phyloP scores from a whole-genome alignment of 2,113 vertebrate species.

The Argyrosomus japonicus region DNA sequence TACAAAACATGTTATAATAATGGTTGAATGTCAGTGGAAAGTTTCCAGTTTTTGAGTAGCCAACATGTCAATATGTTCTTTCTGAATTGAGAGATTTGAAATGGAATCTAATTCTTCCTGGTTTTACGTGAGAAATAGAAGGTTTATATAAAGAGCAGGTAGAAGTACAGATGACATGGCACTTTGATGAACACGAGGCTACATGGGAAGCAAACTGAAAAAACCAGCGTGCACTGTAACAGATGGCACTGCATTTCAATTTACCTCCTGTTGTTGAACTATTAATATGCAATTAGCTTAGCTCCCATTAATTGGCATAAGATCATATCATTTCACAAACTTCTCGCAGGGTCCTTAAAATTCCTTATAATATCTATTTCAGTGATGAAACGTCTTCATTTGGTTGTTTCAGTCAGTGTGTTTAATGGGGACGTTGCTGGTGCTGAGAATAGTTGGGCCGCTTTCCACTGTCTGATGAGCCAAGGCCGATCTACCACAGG shows the following conservation, averaged over 20 bases:
- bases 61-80: neutral
- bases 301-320: neutral
- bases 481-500: too few relatives aligned
- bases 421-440: too few relatives aligned
- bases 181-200: conserved; percentile 19
- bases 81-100: conserved; percentile 17
- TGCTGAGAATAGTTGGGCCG: too few relatives aligned
- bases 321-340: neutral
- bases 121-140: neutral
- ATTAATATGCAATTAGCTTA: neutral
- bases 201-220: conserved; percentile 37
- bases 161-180: neutral
- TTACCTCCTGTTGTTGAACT: neutral
- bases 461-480: too few relatives aligned
- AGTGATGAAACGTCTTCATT: neutral
- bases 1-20: neutral
- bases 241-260: neutral
- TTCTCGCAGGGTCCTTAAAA: neutral
- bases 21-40: neutral
- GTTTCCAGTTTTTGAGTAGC: neutral
- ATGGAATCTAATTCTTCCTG: conserved; percentile 20
- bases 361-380: neutral
- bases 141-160: neutral
- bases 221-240: conserved; percentile 7
- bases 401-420: neutral